Evolutionary conservation across 2,888 invertebrate genomes (phyloP).

Genomic region (Synanthedon formicaeformis): DNA sequence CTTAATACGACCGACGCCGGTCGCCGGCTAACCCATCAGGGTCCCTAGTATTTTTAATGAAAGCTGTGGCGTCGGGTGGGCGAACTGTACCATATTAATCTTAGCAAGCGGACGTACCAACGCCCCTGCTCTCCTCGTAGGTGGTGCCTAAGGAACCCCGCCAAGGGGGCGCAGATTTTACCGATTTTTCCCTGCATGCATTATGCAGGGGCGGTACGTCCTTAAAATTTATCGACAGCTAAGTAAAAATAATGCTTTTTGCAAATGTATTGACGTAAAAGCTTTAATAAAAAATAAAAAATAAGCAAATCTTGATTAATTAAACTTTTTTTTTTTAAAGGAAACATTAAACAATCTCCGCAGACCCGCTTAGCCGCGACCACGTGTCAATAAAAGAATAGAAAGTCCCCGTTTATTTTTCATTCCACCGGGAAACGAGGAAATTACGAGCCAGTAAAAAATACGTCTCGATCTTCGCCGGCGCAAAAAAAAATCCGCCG

Average conservation of each 20-base stretch:
- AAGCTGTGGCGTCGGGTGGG: conserved; percentile 59
- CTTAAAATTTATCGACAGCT: conserved; percentile 53
- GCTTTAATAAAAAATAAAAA: not conserved
- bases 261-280: not conserved
- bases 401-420: conserved; percentile 38
- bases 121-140: conserved; percentile 55
- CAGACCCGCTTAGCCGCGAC: conserved; percentile 18
- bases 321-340: not conserved
- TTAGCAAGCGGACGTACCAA: conserved; percentile 48
- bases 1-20: conserved; percentile 23
- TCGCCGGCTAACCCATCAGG: conserved; percentile 34
- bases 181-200: conserved; percentile 52
- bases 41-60: conserved; percentile 58
- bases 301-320: not conserved
- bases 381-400: conserved; percentile 42
- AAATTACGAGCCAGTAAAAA: conserved; percentile 62
- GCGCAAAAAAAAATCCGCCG: conserved; percentile 46
- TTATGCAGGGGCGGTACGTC: conserved; percentile 49
- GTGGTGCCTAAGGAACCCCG: conserved; percentile 51
- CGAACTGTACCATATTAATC: conserved; percentile 63
- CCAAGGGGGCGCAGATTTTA: conserved; percentile 43
- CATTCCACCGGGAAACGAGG: conserved; percentile 54
- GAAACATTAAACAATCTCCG: not conserved
- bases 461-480: conserved; percentile 60
- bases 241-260: conserved; percentile 41